These are phyloP conservation scores for Perca schrenkii DNA, from an alignment of 2,113 vertebrate genomes.

Conservation along the genomic window DNA sequence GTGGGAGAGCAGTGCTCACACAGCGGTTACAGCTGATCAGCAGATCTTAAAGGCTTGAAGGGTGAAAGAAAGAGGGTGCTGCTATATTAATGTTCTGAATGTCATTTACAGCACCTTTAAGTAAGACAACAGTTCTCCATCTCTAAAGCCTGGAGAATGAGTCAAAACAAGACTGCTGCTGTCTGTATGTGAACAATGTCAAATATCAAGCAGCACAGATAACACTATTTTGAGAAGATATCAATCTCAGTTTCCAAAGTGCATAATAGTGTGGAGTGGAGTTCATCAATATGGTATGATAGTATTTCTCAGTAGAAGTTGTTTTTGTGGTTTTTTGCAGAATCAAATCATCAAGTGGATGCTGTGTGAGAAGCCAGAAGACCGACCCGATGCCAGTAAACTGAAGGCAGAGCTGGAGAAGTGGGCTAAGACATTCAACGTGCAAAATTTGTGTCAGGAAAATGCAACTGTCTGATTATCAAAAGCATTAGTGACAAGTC, in stretches of 20 bases:
- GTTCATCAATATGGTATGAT: neutral
- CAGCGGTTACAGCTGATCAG: too few relatives aligned
- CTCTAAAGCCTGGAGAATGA: neutral
- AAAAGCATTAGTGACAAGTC: neutral
- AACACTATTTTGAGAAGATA: neutral
- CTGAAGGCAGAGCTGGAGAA: conserved; percentile 44
- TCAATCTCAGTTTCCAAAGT: neutral
- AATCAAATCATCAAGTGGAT: conserved; percentile 62
- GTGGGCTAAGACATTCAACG: rapidly evolving
- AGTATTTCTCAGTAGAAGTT: neutral
- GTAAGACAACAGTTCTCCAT: neutral
- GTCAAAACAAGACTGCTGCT: neutral
- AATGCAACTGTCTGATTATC: conserved; percentile 48
- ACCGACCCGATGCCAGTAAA: conserved; percentile 62
- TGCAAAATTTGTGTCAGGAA: neutral
- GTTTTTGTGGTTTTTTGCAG: conserved; percentile 51
- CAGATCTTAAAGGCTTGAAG: too few relatives aligned
- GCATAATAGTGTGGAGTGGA: neutral
- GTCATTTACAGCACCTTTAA: too few relatives aligned
- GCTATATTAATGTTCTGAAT: too few relatives aligned
- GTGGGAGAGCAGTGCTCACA: too few relatives aligned
- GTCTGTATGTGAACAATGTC: neutral
- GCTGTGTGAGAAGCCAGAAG: conserved; percentile 61
- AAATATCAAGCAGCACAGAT: conserved; percentile 1
- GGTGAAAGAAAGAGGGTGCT: too few relatives aligned